Percentiles rank a stretch among this genome's conserved stretches.
These are phyloP conservation scores for Hycleus phaleratus DNA, from an alignment of 1,140 invertebrate species.

Conservation along the genomic window DNA sequence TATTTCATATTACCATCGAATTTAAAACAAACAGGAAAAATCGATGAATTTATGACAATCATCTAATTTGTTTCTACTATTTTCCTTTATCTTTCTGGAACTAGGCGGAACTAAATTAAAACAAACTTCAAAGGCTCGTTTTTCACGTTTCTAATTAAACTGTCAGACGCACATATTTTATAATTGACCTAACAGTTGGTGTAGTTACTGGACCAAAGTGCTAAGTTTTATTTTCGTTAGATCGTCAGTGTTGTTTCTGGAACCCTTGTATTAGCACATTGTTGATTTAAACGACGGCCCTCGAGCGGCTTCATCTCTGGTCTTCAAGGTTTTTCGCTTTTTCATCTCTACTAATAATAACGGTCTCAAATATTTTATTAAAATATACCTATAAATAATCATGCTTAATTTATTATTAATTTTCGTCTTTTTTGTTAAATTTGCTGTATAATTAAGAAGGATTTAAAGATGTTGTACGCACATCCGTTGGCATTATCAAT, in stretches of 20 bases:
- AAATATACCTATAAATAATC: too few relatives aligned
- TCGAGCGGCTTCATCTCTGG: neutral
- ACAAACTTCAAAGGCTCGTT: slow-evolving; percentile 26
- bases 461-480: neutral
- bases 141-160: slow-evolving; percentile 32
- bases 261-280: slow-evolving; percentile 16
- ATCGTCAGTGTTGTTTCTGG: slow-evolving; percentile 17
- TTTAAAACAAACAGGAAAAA: too few relatives aligned
- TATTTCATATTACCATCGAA: too few relatives aligned
- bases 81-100: neutral
- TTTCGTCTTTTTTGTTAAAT: too few relatives aligned
- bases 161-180: slow-evolving; percentile 31
- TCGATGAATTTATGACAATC: too few relatives aligned
- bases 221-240: slow-evolving; percentile 22
- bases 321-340: slow-evolving; percentile 11
- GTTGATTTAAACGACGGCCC: slow-evolving; percentile 16
- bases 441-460: too few relatives aligned
- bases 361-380: too few relatives aligned
- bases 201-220: slow-evolving; percentile 8
- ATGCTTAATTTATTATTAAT: too few relatives aligned
- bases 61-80: too few relatives aligned
- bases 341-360: too few relatives aligned
- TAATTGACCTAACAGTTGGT: slow-evolving; percentile 20
- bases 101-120: slow-evolving; percentile 24
- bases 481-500: neutral